Percentiles rank a stretch among this genome's conserved stretches.
phyloP scores from a whole-genome alignment of 1,140 invertebrate genomes.

The Lepidurus couesii region DNA sequence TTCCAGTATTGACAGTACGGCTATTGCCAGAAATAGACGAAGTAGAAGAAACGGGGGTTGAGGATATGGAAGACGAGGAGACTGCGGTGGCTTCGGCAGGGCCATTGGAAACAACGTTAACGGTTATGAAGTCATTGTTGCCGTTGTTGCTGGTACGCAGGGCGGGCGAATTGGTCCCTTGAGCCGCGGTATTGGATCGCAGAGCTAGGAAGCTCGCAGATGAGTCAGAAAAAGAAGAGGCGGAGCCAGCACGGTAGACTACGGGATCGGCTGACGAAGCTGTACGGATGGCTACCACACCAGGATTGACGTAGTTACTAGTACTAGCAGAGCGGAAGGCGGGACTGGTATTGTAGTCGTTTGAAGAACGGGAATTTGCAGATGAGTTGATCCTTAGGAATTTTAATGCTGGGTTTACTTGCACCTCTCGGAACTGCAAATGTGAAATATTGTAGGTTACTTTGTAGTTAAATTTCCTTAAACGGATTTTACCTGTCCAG shows the following conservation, averaged over 20 bases:
- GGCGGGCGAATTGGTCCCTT: background rate
- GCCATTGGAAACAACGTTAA: background rate
- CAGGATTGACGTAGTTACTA: background rate
- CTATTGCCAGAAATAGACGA: background rate
- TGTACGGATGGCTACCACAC: constrained; percentile 1
- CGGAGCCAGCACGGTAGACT: background rate
- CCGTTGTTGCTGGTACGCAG: background rate
- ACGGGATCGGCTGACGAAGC: background rate
- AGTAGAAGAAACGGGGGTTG: background rate
- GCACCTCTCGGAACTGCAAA: background rate
- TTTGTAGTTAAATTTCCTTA: background rate
- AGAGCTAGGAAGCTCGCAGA: background rate
- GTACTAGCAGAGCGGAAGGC: background rate
- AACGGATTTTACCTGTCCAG: background rate
- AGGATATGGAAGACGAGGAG: background rate
- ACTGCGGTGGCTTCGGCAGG: background rate
- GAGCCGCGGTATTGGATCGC: background rate
- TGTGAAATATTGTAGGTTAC: background rate
- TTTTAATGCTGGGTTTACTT: background rate
- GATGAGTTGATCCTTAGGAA: background rate
- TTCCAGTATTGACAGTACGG: background rate
- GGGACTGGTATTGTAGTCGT: background rate
- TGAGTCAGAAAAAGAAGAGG: background rate
- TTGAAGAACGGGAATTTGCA: background rate
- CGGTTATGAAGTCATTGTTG: background rate